Evolutionary conservation across 1,140 invertebrate genomes (phyloP).

Genomic region (Vanessa atalanta): DNA sequence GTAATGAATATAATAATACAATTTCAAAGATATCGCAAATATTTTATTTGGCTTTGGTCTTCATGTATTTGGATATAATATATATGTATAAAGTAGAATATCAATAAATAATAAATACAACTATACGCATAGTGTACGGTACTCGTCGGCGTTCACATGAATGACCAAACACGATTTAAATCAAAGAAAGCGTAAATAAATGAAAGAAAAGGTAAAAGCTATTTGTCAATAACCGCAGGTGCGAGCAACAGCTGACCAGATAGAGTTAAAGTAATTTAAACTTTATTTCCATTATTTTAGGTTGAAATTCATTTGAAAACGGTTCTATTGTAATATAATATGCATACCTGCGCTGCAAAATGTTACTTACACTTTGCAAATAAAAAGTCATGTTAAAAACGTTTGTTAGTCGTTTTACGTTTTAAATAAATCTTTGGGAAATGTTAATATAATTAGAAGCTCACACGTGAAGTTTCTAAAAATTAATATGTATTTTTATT

Average conservation of each 20-base stretch:
- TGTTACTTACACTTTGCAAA: background rate
- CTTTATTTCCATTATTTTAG: background rate
- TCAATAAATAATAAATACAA: too few relatives aligned
- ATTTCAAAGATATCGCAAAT: too few relatives aligned
- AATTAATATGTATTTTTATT: too few relatives aligned
- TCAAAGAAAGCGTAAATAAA: conserved; percentile 45
- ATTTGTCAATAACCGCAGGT: conserved; percentile 33
- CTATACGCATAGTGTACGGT: too few relatives aligned
- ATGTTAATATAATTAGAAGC: too few relatives aligned
- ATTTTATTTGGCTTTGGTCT: too few relatives aligned
- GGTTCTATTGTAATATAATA: background rate
- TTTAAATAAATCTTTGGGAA: too few relatives aligned
- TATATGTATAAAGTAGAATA: too few relatives aligned
- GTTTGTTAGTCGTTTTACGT: background rate
- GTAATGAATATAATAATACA: too few relatives aligned
- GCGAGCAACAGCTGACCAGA: conserved; percentile 19
- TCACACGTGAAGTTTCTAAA: too few relatives aligned
- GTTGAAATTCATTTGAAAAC: background rate
- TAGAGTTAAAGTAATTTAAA: conserved; percentile 12
- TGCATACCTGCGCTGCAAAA: background rate
- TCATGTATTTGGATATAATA: too few relatives aligned
- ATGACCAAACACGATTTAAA: conserved; percentile 26
- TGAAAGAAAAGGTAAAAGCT: conserved; percentile 40
- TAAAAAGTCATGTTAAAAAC: background rate
- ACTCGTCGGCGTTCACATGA: conserved; percentile 4